Percentiles rank a stretch among this genome's conserved stretches.
Conservation (phyloP, 2,113 vertebrate genomes). For the Melanocharis versteri region DNA sequence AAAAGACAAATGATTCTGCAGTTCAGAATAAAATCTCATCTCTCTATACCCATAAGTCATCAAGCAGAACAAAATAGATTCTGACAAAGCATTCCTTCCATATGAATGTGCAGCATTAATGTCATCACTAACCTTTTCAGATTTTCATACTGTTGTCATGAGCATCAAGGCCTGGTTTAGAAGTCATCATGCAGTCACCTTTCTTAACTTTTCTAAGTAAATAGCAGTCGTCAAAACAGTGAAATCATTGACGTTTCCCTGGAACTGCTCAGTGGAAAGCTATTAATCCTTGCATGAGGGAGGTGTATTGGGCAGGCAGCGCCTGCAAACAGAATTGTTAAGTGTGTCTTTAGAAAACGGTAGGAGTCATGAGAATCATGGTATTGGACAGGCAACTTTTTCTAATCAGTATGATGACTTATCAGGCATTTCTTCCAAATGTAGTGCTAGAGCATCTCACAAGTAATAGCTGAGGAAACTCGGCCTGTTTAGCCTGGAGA, state of each 20-base stretch:
- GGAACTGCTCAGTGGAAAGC: not conserved
- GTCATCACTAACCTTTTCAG: not conserved
- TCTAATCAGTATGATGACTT: not conserved
- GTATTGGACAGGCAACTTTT: not conserved
- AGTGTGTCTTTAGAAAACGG: not conserved
- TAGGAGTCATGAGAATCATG: not conserved
- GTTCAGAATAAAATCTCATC: slow-evolving; percentile 3
- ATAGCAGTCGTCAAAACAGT: not conserved
- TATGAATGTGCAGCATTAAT: not conserved
- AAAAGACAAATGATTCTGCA: slow-evolving; percentile 1
- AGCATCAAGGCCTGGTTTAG: not conserved
- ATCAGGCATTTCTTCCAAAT: not conserved
- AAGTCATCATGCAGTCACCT: not conserved
- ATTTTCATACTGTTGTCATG: not conserved
- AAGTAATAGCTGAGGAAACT: not conserved
- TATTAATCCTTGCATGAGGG: not conserved
- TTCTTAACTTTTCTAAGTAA: not conserved
- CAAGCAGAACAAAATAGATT: slow-evolving; percentile 23
- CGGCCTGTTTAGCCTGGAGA: not conserved
- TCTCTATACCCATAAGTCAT: slow-evolving; percentile 8
- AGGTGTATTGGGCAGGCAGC: not conserved
- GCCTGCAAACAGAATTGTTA: not conserved
- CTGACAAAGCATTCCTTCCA: slow-evolving; percentile 33
- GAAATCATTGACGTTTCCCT: not conserved
- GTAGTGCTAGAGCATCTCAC: not conserved